Evolutionary conservation across 2,797 vertebrate species (phyloP).

Genomic region (Danio jaintianensis): DNA sequence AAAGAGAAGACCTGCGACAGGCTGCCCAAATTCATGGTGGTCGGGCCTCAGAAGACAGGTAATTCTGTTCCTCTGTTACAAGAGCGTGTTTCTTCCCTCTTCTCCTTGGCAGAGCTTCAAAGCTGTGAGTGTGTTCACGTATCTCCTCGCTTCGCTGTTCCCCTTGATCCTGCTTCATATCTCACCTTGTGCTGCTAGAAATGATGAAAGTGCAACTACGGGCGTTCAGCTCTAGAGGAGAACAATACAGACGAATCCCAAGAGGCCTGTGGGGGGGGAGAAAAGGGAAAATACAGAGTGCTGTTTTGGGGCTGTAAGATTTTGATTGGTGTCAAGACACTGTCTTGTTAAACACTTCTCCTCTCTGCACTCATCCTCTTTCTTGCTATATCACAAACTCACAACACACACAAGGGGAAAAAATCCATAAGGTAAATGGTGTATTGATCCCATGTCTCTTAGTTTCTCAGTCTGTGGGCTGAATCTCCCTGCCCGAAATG

Average conservation of each 20-base stretch:
- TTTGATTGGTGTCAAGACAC: constrained; percentile 78
- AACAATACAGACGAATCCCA: constrained; percentile 51
- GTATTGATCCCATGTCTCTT: constrained; percentile 56
- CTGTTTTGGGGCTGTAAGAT: constrained; percentile 61
- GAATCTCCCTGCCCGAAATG: constrained; percentile 40
- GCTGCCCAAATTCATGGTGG: constrained; percentile 93
- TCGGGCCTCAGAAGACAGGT: constrained; percentile 98
- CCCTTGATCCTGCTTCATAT: constrained; percentile 56
- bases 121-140: background rate
- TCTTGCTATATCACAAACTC: constrained; percentile 50
- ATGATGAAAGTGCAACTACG: constrained; percentile 60
- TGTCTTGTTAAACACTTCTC: constrained; percentile 70
- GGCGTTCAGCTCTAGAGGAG: constrained; percentile 52
- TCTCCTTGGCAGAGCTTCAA: constrained; percentile 16
- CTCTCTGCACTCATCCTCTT: constrained; percentile 48
- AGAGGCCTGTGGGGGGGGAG: constrained; percentile 34
- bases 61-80: constrained; percentile 22
- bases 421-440: constrained; percentile 59
- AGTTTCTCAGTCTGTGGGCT: constrained; percentile 48
- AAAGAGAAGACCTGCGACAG: constrained; percentile 96
- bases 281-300: constrained; percentile 19
- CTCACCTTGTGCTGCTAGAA: constrained; percentile 54
- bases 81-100: background rate
- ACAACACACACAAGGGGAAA: constrained; percentile 54
- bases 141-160: constrained; percentile 44